These are phyloP conservation scores for Montipora efflorescens DNA, from an alignment of 64 coral and sea anemone species.

Conservation along the genomic window DNA sequence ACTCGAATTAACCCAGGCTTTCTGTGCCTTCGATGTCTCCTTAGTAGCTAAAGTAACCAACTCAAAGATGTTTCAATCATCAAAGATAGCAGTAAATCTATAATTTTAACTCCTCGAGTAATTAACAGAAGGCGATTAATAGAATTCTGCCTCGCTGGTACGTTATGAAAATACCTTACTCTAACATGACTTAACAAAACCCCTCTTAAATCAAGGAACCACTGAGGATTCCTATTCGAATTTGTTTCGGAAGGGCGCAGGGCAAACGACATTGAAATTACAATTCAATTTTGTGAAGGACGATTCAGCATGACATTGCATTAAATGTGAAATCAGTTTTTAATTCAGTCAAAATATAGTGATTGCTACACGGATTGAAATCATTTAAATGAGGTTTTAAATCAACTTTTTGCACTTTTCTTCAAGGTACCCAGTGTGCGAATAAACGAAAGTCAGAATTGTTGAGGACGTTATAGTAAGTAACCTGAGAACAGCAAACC, in stretches of 20 bases:
- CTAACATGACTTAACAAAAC: no score
- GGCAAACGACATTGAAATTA: no score
- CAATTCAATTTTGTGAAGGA: no score
- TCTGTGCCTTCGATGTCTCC: not conserved
- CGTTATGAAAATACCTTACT: no score
- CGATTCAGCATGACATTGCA: no score
- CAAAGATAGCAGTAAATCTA: no score
- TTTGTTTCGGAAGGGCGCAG: no score
- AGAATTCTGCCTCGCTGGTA: no score
- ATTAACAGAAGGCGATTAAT: no score
- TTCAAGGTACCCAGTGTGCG: not conserved
- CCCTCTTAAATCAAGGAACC: no score
- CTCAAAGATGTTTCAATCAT: no score
- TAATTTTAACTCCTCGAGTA: not conserved
- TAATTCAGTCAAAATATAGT: constrained; percentile 28
- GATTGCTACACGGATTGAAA: constrained; percentile 19
- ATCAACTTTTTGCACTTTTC: not conserved
- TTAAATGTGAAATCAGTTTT: constrained; percentile 5
- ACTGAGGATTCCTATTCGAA: no score
- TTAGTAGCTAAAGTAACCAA: not conserved
- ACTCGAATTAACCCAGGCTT: not conserved
- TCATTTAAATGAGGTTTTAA: not conserved
- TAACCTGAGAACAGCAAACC: not conserved
- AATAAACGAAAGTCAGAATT: not conserved
- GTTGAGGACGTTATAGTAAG: not conserved